phyloP scores from a whole-genome alignment of 2,113 vertebrate genomes.

The Ictalurus furcatus region DNA sequence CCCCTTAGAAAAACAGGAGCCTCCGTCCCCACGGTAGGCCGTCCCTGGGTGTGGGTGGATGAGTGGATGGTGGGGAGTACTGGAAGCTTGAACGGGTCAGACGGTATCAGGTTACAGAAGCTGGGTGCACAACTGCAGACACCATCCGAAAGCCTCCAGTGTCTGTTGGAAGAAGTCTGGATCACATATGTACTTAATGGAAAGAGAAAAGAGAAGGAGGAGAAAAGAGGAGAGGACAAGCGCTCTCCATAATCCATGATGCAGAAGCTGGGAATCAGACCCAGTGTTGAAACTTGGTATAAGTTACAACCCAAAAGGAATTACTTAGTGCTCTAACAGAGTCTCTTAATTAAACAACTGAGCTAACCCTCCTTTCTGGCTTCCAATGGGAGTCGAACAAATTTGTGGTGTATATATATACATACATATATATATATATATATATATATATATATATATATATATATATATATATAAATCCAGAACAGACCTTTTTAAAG shows the following conservation, averaged over 20 bases:
- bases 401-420: constrained; percentile 8
- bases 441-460: neutral
- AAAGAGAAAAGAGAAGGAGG: neutral
- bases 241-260: neutral
- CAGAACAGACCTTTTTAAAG: constrained; percentile 27
- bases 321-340: constrained; percentile 27
- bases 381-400: constrained; percentile 32
- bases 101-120: constrained; percentile 49
- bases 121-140: constrained; percentile 35
- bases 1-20: constrained; percentile 55
- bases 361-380: constrained; percentile 14
- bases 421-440: neutral
- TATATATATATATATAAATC: neutral
- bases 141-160: constrained; percentile 33
- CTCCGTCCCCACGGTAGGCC: constrained; percentile 44
- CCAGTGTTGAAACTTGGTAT: neutral
- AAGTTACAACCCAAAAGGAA: neutral
- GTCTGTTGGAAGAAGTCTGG: constrained; percentile 31
- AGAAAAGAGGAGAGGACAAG: neutral
- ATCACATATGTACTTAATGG: constrained; percentile 24
- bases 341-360: neutral
- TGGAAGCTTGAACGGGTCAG: constrained; percentile 45
- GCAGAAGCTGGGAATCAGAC: neutral
- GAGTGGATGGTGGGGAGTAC: constrained; percentile 19
- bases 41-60: constrained; percentile 38